phyloP scores from a whole-genome alignment of 2,113 vertebrate species.

The Halcyon senegalensis region DNA sequence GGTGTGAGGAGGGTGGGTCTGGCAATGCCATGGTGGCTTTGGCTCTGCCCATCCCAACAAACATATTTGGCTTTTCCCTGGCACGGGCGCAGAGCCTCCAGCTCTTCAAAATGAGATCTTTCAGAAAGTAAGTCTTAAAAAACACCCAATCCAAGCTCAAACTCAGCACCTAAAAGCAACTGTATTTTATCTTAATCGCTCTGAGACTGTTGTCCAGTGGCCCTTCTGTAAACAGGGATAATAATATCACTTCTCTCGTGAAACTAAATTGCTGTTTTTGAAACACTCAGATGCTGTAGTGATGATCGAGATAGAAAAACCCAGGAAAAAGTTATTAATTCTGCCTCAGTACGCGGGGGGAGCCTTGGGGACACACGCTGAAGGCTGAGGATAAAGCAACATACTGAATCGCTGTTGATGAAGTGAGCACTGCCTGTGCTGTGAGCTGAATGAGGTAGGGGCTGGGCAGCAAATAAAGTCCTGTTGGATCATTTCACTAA shows the following conservation, averaged over 20 bases:
- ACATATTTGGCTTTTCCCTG: rapidly evolving
- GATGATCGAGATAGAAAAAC: not conserved
- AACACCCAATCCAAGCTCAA: not conserved
- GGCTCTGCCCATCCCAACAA: not conserved
- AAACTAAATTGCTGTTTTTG: not conserved
- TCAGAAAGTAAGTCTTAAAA: not conserved
- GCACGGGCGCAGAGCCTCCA: not conserved
- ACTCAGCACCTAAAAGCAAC: not conserved
- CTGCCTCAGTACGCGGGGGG: not conserved
- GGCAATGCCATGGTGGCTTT: not conserved
- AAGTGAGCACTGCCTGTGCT: not conserved
- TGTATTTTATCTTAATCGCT: not conserved
- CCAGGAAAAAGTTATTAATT: not conserved
- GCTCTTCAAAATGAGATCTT: not conserved
- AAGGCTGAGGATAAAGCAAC: not conserved
- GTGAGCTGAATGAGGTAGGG: not conserved
- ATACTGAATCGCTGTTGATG: not conserved
- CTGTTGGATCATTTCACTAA: not conserved
- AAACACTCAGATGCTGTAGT: not conserved
- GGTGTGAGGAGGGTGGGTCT: rapidly evolving
- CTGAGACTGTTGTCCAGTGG: not conserved
- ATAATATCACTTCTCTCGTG: not conserved
- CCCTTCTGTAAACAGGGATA: not conserved
- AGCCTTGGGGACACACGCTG: not conserved
- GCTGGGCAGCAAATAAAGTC: not conserved